phyloP scores from a whole-genome alignment of 2,797 vertebrate species.

The Argya squamiceps region DNA sequence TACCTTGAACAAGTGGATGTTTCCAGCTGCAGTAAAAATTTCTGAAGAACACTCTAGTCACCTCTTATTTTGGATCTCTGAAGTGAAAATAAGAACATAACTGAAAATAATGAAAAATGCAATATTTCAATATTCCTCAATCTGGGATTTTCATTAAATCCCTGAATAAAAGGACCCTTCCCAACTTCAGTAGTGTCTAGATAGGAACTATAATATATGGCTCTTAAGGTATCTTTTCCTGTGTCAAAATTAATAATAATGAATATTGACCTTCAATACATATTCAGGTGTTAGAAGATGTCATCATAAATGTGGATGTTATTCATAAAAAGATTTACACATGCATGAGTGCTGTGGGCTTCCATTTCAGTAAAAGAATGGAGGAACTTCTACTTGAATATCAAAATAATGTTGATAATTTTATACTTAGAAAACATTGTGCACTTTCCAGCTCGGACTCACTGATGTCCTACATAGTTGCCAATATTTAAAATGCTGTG shows the following conservation, averaged over 20 bases:
- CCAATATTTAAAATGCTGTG: neutral
- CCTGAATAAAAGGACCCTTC: neutral
- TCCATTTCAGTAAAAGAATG: neutral
- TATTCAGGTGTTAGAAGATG: neutral
- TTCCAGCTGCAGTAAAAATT: neutral
- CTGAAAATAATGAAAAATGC: neutral
- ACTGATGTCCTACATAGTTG: neutral
- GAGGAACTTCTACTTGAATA: neutral
- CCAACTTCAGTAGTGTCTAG: neutral
- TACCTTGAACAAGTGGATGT: neutral
- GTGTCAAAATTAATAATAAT: neutral
- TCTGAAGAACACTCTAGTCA: neutral
- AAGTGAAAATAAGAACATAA: neutral
- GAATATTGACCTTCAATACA: neutral
- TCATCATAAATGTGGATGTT: neutral
- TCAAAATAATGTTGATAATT: neutral
- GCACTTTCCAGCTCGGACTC: neutral
- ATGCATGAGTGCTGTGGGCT: neutral
- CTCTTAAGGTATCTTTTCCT: neutral
- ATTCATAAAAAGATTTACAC: neutral
- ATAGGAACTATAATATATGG: neutral
- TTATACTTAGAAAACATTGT: neutral
- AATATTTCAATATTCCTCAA: neutral
- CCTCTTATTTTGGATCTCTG: conserved; percentile 18
- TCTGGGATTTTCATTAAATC: neutral